Evolutionary conservation across 2,113 vertebrate species (phyloP).

Genomic region (Psephotus haematonotus): DNA sequence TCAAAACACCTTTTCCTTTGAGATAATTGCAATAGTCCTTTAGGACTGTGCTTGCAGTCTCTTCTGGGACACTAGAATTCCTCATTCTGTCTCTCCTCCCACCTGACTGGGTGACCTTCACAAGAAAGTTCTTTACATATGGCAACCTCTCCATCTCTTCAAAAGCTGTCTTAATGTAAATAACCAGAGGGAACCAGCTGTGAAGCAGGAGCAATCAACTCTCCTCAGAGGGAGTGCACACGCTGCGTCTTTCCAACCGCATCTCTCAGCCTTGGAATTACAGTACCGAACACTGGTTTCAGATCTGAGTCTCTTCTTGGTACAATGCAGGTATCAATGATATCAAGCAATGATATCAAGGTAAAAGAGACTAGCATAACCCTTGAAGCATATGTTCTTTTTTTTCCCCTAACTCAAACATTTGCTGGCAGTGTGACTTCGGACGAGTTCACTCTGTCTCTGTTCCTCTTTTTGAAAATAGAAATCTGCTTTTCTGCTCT

Average conservation of each 20-base stretch:
- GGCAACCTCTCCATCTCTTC: neutral
- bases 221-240: neutral
- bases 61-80: neutral
- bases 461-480: neutral
- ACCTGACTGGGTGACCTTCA: neutral
- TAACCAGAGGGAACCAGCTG: neutral
- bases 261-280: neutral
- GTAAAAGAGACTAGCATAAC: neutral
- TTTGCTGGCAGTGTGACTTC: neutral
- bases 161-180: neutral
- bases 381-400: neutral
- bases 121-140: neutral
- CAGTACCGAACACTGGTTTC: neutral
- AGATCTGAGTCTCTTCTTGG: neutral
- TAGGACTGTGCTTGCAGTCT: neutral
- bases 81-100: neutral
- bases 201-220: neutral
- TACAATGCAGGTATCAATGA: neutral
- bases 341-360: neutral
- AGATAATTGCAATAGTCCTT: neutral
- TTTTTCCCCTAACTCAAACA: neutral
- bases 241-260: fast-evolving
- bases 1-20: neutral
- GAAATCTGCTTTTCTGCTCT: neutral
- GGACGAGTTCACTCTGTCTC: neutral